Base-by-base conservation (phyloP, 2,797 vertebrate species). In the Sebastiscus tertius region DNA sequence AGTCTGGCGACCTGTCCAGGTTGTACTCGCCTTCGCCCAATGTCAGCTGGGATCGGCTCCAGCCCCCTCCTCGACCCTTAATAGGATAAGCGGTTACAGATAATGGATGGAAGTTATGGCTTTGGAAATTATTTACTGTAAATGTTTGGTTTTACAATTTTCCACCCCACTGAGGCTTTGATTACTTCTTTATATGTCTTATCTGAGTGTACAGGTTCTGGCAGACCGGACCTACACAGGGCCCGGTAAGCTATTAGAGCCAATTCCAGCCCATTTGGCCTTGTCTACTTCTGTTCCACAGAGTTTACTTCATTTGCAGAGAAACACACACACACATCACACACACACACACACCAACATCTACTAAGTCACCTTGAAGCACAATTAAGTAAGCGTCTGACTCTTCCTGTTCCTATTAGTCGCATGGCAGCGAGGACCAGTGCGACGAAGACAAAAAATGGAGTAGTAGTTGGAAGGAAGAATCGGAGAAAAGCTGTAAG, bases 201-300 rank as follows among this genome's bases (percentile, higher is more conserved):
- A 72, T 86, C 70, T 83, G 66, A 71, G 79, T 86, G 59, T 83
- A 87, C 83, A 89, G 39, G 81, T 83, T 78, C 85, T 87, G 91
- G 87, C 91, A 89, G 89, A 86, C 71, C 79, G 71, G 71, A 76
- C 49, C 80, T 42, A 34, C 89, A 82, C 80, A 82, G 62, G 81
- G 81, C 81, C 84, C 77, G n/a, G 55, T 72, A 81, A 92, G 80
- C 86, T 86, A 91, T 94, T 93, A 90, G 85, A 91, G 85, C 80
- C 89, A 89, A 92, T 94, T 94, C 88, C 88, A 87, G 88, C 80
- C 84, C 88, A 92, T 91, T 95, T 93, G 87, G 88, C 79, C 90
- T 72, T 85, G 91, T 92, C 92, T 84, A 54, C 85, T 89, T 86
- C 81, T 34, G 88, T 94, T 93, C 81, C 84, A 69, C 85, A 79